Evolutionary conservation across 2,797 vertebrate species (phyloP), one percentile per base, ranked within the genome.

Genomic region (Spinus pinus): DNA sequence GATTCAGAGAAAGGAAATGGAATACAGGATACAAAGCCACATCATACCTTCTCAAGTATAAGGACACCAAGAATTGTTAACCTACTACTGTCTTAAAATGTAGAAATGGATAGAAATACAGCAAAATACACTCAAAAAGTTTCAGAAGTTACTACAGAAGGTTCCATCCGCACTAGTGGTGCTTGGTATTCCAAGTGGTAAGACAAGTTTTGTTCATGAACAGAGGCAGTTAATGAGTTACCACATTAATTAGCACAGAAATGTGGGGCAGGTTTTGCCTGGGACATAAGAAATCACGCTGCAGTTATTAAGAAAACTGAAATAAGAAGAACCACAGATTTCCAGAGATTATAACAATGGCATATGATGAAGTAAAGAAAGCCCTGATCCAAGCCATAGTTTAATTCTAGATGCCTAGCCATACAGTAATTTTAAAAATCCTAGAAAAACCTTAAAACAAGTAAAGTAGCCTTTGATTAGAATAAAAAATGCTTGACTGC

Each of bases 401-500:
- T 30, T 60, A 67, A 71, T 71, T 75, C 10, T n/a, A 81, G 9
- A 25, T 54, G 5, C 23, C 30, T 64, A 31, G 27, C 22, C 21
- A 21, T 82, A 42, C 92, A 94, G 50, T 57, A 0, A 27, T 33
- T 1, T 33, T 0, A 14, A 75, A 94, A 74, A 37, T 62, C 81
- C 71, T 64, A 72, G 65, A 85, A 93, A 93, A 92, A 10, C 6
- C 39, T 94, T 79, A 77, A 50, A 69, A 90, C 31, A 78, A n/a
- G n/a, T 58, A 49, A 61, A 87, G 39, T 42, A 81, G 35, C 57
- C 33, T 72, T 81, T 66, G 22, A 25, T 39, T 46, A 81, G 5
- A 57, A 92, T 81, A 37, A 81, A 89, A 90, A 93, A 94, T 88
- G 93, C 27, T 72, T 78, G 27, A 46, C 17, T 89, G 25, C 18